Base-by-base conservation (phyloP, 2,113 vertebrate species). In the Fulica atra region DNA sequence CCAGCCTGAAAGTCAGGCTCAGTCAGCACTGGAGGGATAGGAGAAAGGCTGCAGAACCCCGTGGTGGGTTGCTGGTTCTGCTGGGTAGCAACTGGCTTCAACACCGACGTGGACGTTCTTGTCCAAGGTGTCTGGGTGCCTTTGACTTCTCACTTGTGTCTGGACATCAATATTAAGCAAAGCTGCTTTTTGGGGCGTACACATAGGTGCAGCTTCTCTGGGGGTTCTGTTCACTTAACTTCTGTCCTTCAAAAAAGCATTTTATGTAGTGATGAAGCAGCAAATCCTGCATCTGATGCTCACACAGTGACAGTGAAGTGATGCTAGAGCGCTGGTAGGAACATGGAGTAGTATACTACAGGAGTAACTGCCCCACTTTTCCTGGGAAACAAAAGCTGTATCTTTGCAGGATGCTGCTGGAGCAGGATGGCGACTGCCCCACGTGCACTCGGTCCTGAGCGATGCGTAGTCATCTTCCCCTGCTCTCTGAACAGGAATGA, bases 151-250 rank as follows among this genome's bases (percentile, higher is more conserved):
- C 2, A 0, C 29, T 93, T 3, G 0, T 35, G 21, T 50, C 8
- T 69, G 16, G 23, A 7, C 25, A 8, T 17, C 59, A 28, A 2
- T 11, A 6, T 13, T 38, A 85, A 66, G 72, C 51, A 4, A 25
- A 50, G 50, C 10, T 17, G 23, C 6, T 42, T 79, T 51, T 46
- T 70, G 64, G 71, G 57, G 26, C 14, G 7, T 31, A 23, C 3
- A 2, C 2, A 2, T 38, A 0, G 0, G 0, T 40, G 17, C 26
- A 35, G 0, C 26, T 33, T 24, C 3, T 2, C 16, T n/a, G 35
- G 11, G 35, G 13, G 2, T 20, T 7, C 9, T 15, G 7, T 9
- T 66, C 56, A 8, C 36, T 63, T 2, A 0, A 16, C 24, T 36
- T 59, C 29, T 91, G 38, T 20, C 78, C 50, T 84, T 79, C 36